Base-by-base conservation (phyloP, 2,797 vertebrate genomes). In the Cichlasoma orientale region DNA sequence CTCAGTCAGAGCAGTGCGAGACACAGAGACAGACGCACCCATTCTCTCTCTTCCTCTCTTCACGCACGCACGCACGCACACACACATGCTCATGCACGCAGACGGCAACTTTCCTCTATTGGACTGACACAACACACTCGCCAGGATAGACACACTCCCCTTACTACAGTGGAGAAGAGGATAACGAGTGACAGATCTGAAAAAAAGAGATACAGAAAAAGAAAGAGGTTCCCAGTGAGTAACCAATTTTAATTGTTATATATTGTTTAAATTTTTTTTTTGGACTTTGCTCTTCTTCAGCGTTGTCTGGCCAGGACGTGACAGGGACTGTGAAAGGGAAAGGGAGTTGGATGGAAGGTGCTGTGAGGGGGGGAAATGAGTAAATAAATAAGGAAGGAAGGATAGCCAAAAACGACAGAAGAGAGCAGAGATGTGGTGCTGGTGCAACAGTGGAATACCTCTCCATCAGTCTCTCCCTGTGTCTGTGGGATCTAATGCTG, bases 1-100 rank as follows among this genome's bases (percentile, higher is more conserved):
- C 92, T 94, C 90, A 92, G 79, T 94, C 93, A 86, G 92, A 94
- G 93, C 94, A 94, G 90, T 92, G 93, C 87, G 86, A 92, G 93
- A 88, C 93, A 72, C 90, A 85, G 93, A 93, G 88, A 84, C 90
- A 90, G 91, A 81, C 86, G 87, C 91, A 87, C 90, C 78, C 90
- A 72, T 78, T 83, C 85, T 61, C 86, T 84, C 87, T 76, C 82
- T 58, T 78, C 7, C 80, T 86, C 72, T 69, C 74, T 78, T 70
- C 56, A 36, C 16, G 55, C 66, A n/a, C 70, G 8, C 72, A 41
- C 38, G 21, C 23, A 14, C 61, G 0, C 59, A 47, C 59, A 25
- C 78, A 81, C 79, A 71, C 80, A 84, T 38, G 68, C 87, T 77
- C 86, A 86, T 66, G 79, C 90, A 79, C 74, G 66, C 86, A 87